These are phyloP conservation scores for Diachrysia chrysitis DNA, from an alignment of 2,888 invertebrate species.

Conservation along the genomic window DNA sequence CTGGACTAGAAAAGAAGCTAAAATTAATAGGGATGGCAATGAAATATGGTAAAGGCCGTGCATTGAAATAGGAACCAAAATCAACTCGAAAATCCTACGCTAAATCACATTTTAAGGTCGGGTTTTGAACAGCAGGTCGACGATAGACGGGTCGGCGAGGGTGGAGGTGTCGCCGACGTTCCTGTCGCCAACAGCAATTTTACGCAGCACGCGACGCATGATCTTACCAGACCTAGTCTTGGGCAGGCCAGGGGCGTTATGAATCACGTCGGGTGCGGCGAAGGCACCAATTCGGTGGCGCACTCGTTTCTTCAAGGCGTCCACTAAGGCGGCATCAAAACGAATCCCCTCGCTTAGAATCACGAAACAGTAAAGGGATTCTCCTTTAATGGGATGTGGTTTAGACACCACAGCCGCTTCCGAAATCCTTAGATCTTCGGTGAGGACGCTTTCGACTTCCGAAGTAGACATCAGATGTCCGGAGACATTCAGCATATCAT, in stretches of 20 bases:
- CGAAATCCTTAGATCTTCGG: constrained; percentile 93
- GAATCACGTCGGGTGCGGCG: constrained; percentile 98
- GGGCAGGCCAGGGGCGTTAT: constrained; percentile 97
- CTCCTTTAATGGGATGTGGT: constrained; percentile 98
- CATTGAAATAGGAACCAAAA: constrained; percentile 43
- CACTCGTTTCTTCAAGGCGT: constrained; percentile 93
- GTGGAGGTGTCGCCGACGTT: constrained; percentile 98
- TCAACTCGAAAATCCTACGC: constrained; percentile 15
- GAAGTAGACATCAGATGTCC: constrained; percentile 99
- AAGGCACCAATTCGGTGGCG: constrained; percentile 98
- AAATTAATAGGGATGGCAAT: constrained; percentile 25
- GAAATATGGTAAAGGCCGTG: constrained; percentile 26
- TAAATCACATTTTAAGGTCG: constrained; percentile 30
- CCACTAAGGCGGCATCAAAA: constrained; percentile 92
- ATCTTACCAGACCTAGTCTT: constrained; percentile 99
- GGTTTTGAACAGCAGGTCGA: constrained; percentile 92
- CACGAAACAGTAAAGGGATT: constrained; percentile 99
- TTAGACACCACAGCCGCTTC: constrained; percentile 99
- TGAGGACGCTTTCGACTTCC: constrained; percentile 95
- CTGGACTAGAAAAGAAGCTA: constrained; percentile 47
- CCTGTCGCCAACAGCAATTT: constrained; percentile 96
- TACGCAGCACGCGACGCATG: constrained; percentile 97
- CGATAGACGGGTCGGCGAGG: constrained; percentile 96
- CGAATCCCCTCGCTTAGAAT: constrained; percentile 94
- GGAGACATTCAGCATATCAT: constrained; percentile 99